Conservation (phyloP, 1,140 invertebrate species). For the Gyrodactylus bullatarudis region DNA sequence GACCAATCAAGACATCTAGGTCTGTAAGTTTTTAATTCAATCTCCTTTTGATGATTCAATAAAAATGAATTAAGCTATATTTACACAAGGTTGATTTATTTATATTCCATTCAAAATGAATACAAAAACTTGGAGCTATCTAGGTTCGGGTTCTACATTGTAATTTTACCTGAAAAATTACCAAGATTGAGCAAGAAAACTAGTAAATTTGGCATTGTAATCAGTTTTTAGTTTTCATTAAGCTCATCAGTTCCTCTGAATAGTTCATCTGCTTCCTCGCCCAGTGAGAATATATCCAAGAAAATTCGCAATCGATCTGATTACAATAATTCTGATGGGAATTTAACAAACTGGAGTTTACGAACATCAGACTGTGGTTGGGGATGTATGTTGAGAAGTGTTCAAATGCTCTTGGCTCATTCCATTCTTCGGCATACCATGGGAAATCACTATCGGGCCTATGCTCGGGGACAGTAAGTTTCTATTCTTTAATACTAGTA, state of each 20-base stretch:
- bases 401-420: conserved; percentile 90
- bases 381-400: conserved; percentile 93
- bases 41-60: too few relatives aligned
- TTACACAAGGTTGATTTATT: too few relatives aligned
- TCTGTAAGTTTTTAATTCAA: too few relatives aligned
- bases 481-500: background rate
- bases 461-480: background rate
- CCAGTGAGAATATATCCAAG: background rate
- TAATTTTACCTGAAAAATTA: too few relatives aligned
- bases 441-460: conserved; percentile 10
- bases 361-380: conserved; percentile 49
- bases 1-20: background rate
- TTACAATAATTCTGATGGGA: background rate
- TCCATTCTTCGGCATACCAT: conserved; percentile 32
- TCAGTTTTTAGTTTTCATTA: background rate
- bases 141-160: too few relatives aligned
- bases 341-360: background rate
- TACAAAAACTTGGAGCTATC: too few relatives aligned
- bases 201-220: background rate
- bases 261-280: background rate
- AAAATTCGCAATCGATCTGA: background rate
- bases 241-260: background rate
- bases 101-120: too few relatives aligned
- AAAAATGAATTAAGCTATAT: too few relatives aligned
- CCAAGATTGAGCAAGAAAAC: too few relatives aligned